Base-by-base conservation (phyloP, 2,113 vertebrate genomes). In the Balaenoptera acutorostrata region DNA sequence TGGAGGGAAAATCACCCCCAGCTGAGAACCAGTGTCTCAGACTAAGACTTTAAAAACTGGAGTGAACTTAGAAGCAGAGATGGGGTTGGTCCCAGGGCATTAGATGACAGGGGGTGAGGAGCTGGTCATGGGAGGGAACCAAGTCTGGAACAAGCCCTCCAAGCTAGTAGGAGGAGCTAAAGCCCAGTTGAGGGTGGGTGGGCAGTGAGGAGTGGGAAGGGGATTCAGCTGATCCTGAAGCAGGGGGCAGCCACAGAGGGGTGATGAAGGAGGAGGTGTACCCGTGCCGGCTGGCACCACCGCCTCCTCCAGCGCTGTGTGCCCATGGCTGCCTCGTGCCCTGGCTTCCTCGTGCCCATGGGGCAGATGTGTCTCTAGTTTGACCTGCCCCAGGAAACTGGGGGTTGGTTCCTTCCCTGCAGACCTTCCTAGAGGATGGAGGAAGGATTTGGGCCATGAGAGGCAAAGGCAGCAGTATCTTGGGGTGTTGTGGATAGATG, bases 321-420 rank as follows among this genome's bases (percentile, higher is more conserved):
- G 86, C 72, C 75, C n/a, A 0, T 25, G 49, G 41, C 49, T 1
- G 44, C 98, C 91, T 97, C 97, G 95, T 36, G 39, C 8, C n/a
- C 85, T 3, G 0, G 88, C 75, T 44, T 39, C 88, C 68, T 75
- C 4, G 4, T 78, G 59, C 68, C 95, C n/a, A 0, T 69, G 0
- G 27, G 95, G 93, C 93, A 91, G 49, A 78, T 20, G 44, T 57
- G 59, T 55, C 88, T 97, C 91, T 27, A 21, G 63, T 74, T 4
- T 90, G 90, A 97, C 87, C 80, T 71, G 87, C 55, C n/a, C 14
- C 3, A 0, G 88, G 66, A 94, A 75, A 78, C 44, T 18, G 3
- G 41, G 74, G 36, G 36, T 77, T 15, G 5, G 17, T 33, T 23
- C 18, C 85, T 82, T 46, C 72, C 71, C 68, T 2, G 1, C 49